phyloP scores from a whole-genome alignment of 1,140 invertebrate genomes.

The Ctenoplectra terminalis region DNA sequence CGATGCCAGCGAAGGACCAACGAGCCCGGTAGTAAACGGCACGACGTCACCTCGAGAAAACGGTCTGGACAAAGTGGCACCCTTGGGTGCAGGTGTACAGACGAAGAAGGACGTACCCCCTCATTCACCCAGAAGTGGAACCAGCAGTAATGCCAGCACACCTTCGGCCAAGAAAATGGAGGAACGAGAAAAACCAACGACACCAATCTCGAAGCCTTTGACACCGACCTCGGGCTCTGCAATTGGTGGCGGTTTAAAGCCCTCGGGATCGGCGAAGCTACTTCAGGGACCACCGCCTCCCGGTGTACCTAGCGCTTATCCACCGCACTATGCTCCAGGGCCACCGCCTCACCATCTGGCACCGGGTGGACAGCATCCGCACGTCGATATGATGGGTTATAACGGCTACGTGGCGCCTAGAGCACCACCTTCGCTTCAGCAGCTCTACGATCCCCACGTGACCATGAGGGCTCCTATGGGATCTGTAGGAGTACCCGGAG shows the following conservation, averaged over 20 bases:
- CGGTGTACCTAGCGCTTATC: slow-evolving; percentile 76
- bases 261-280: slow-evolving; percentile 78
- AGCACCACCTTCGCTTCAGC: slow-evolving; percentile 77
- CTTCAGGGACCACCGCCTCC: slow-evolving; percentile 70
- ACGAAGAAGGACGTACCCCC: slow-evolving; percentile 85
- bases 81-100: slow-evolving; percentile 73
- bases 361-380: slow-evolving; percentile 76
- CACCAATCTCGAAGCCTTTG: slow-evolving; percentile 94
- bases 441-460: slow-evolving; percentile 86
- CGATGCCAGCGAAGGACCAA: slow-evolving; percentile 91
- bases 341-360: slow-evolving; percentile 78
- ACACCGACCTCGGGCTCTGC: slow-evolving; percentile 89
- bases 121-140: slow-evolving; percentile 88
- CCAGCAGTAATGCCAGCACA: slow-evolving; percentile 89
- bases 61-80: slow-evolving; percentile 85
- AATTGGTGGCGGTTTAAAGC: slow-evolving; percentile 78
- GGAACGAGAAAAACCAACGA: slow-evolving; percentile 90
- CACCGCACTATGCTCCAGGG: slow-evolving; percentile 75
- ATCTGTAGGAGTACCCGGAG: slow-evolving; percentile 88
- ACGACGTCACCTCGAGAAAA: slow-evolving; percentile 92
- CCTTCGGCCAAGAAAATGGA: slow-evolving; percentile 91
- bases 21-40: slow-evolving; percentile 84
- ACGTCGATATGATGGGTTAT: slow-evolving; percentile 79
- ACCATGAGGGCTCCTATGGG: slow-evolving; percentile 85
- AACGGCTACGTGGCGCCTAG: slow-evolving; percentile 78